These are phyloP conservation scores for Ophiodon elongatus DNA, from an alignment of 2,113 vertebrate species.

Conservation along the genomic window DNA sequence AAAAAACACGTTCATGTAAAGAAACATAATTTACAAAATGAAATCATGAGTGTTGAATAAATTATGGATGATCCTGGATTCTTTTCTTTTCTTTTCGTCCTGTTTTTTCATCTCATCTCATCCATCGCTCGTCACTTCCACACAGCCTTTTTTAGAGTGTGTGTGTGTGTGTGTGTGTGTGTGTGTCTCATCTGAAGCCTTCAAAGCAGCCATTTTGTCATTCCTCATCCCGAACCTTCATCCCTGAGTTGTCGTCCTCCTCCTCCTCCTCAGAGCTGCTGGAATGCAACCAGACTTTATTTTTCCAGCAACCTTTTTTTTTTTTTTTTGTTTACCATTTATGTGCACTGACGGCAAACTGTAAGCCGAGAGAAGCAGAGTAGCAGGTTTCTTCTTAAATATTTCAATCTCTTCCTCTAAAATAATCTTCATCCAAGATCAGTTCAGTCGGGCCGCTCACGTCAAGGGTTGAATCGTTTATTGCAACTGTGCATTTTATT, in stretches of 20 bases:
- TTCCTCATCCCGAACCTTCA: constrained; percentile 27
- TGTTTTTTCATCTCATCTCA: background rate
- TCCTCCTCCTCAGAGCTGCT: background rate
- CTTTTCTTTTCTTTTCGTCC: constrained; percentile 27
- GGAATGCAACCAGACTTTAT: constrained; percentile 21
- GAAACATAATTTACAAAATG: constrained; percentile 39
- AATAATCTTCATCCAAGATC: background rate
- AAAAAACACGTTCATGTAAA: constrained; percentile 58
- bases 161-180: background rate
- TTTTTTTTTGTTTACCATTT: too few species aligned
- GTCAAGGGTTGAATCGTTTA: background rate
- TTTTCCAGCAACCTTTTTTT: constrained; percentile 17
- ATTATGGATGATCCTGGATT: constrained; percentile 50
- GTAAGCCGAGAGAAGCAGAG: background rate
- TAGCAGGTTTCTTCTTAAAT: too few species aligned
- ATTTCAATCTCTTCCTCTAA: too few species aligned
- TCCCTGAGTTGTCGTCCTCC: constrained; percentile 33
- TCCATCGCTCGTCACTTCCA: background rate
- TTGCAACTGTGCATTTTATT: background rate
- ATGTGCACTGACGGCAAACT: background rate
- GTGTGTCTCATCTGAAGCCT: background rate
- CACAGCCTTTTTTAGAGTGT: background rate
- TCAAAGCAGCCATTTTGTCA: background rate
- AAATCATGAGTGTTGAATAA: constrained; percentile 72
- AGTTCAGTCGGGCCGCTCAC: background rate